phyloP scores from a whole-genome alignment of 1,140 invertebrate species.

The Drosophila burlai region DNA sequence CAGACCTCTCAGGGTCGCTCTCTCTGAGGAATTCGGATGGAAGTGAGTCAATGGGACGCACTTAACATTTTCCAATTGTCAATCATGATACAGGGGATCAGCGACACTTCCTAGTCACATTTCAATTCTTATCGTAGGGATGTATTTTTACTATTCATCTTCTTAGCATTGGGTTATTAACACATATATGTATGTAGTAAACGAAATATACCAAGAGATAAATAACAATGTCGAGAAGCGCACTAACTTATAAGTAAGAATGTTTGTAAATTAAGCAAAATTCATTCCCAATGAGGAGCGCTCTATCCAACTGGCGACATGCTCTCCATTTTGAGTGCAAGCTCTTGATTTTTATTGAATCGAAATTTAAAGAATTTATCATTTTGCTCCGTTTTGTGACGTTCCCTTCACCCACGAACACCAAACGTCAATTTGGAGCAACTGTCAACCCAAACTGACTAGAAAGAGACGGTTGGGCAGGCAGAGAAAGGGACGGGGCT shows the following conservation, averaged over 20 bases:
- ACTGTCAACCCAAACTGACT: constrained; percentile 51
- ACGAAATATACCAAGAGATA: background rate
- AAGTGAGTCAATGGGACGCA: background rate
- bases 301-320: background rate
- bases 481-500: constrained; percentile 8
- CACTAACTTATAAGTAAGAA: background rate
- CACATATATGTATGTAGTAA: background rate
- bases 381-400: constrained; percentile 4
- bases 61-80: constrained; percentile 1
- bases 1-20: background rate
- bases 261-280: background rate
- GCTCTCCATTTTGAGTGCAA: background rate
- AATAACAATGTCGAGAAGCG: background rate
- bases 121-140: background rate
- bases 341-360: background rate
- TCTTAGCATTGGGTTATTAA: too few species aligned
- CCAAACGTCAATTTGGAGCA: constrained; percentile 70
- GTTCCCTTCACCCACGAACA: constrained; percentile 31
- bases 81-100: background rate
- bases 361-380: constrained; percentile 3
- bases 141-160: background rate
- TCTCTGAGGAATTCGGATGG: constrained; percentile 4
- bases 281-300: background rate
- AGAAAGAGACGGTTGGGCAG: constrained; percentile 21
- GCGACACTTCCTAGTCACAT: background rate